phyloP scores from a whole-genome alignment of 2,888 invertebrate species.

The Tortrix viridana region DNA sequence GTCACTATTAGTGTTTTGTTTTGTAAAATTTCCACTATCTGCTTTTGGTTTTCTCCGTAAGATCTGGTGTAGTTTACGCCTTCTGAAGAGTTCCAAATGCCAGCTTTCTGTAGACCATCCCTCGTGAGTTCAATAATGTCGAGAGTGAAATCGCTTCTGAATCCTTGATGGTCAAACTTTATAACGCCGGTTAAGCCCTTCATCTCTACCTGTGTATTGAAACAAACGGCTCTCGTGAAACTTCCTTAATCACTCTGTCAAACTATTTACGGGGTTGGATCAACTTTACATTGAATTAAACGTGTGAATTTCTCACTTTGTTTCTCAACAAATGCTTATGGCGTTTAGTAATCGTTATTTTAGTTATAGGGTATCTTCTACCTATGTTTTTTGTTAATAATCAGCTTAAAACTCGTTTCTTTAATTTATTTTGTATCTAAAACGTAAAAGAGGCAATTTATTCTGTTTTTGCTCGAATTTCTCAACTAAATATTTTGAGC shows the following conservation, averaged over 20 bases:
- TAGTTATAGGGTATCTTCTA: no score
- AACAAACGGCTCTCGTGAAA: constrained; percentile 36
- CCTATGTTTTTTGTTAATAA: neutral
- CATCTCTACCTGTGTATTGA: constrained; percentile 90
- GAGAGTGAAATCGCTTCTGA: constrained; percentile 94
- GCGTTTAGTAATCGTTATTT: neutral
- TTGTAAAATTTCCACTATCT: constrained; percentile 94
- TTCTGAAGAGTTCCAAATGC: constrained; percentile 94
- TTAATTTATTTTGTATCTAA: no score
- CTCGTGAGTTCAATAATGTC: constrained; percentile 96
- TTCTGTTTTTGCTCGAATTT: neutral
- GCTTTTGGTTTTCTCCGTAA: constrained; percentile 92
- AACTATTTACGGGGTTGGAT: constrained; percentile 19
- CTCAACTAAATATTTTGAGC: neutral
- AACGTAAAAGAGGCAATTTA: no score
- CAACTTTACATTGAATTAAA: constrained; percentile 19
- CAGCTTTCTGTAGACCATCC: constrained; percentile 92
- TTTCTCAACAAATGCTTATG: neutral
- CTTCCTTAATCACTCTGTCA: constrained; percentile 32
- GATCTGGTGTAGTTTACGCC: constrained; percentile 95
- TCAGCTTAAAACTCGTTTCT: no score
- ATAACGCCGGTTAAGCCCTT: constrained; percentile 96
- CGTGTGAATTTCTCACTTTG: neutral
- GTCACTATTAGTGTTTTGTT: constrained; percentile 96
- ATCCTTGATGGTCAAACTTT: constrained; percentile 97